These are phyloP conservation scores for Hylomyscus alleni DNA, from an alignment of 2,797 vertebrate species.

Conservation along the genomic window DNA sequence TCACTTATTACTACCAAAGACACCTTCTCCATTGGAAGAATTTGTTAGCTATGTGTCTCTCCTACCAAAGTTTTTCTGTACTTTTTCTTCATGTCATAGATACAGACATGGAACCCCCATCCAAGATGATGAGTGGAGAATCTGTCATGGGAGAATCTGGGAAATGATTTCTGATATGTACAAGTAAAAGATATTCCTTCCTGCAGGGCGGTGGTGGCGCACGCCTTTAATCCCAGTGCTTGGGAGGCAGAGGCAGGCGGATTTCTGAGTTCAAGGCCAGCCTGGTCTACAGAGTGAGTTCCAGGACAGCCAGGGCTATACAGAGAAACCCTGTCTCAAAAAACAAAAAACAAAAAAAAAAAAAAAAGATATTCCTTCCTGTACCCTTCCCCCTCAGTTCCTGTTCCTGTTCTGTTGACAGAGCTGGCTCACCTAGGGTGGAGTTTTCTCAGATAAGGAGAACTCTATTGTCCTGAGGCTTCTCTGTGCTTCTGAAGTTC, in stretches of 20 bases:
- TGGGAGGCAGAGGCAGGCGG: neutral
- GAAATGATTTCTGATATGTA: neutral
- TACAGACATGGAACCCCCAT: neutral
- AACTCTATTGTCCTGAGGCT: too few species aligned
- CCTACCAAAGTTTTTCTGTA: rapidly evolving
- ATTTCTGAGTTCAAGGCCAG: neutral
- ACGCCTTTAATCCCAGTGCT: neutral
- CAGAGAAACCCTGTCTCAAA: too few species aligned
- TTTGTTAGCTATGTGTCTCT: neutral
- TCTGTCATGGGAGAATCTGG: neutral
- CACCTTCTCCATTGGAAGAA: neutral
- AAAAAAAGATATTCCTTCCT: neutral
- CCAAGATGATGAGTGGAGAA: neutral
- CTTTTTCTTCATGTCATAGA: neutral
- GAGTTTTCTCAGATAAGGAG: too few species aligned
- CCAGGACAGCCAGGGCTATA: neutral
- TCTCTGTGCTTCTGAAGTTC: too few species aligned
- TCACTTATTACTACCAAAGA: neutral
- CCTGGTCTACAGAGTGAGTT: neutral
- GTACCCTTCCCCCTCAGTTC: too few species aligned
- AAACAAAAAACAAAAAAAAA: too few species aligned
- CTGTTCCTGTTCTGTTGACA: too few species aligned
- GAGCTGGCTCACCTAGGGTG: too few species aligned
- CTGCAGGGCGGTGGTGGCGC: neutral
- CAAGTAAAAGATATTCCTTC: neutral